These are phyloP conservation scores for Masticophis lateralis DNA, from an alignment of 2,797 vertebrate species.

Conservation along the genomic window DNA sequence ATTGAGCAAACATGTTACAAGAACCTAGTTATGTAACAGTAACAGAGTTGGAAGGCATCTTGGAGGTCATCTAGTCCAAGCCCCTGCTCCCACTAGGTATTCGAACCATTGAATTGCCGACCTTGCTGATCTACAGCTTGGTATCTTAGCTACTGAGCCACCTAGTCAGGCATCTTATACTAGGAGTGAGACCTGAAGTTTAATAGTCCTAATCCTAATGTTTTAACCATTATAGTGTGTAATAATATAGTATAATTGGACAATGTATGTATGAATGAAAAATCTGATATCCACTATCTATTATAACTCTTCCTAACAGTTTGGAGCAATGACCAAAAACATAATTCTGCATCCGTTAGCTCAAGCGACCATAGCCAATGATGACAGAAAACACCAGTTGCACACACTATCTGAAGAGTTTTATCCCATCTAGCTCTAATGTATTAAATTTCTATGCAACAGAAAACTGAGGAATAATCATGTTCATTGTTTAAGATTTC, in stretches of 20 bases:
- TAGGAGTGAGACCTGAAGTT: not conserved
- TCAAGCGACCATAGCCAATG: not conserved
- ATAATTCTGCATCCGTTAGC: not conserved
- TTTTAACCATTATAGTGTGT: not conserved
- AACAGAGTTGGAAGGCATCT: too few relatives aligned
- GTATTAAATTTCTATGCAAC: not conserved
- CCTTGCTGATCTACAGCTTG: too few relatives aligned
- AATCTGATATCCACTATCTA: conserved; percentile 35
- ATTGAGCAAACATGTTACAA: not conserved
- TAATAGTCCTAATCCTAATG: not conserved
- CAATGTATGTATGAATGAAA: conserved; percentile 8
- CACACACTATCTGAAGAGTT: not conserved
- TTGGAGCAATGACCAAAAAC: not conserved
- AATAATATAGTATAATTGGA: not conserved
- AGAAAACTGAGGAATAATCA: not conserved
- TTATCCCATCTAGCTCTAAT: not conserved
- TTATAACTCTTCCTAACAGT: not conserved
- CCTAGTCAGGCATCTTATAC: not conserved
- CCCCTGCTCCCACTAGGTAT: too few relatives aligned
- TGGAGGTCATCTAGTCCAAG: too few relatives aligned
- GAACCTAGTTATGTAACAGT: not conserved
- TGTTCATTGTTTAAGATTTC: not conserved
- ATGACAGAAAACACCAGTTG: not conserved
- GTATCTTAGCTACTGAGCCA: too few relatives aligned
- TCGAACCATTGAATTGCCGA: too few relatives aligned